Percentiles rank a stretch among this genome's conserved stretches.
These are phyloP conservation scores for Oenanthe oenanthe DNA, from an alignment of 2,113 vertebrate species.

Conservation along the genomic window DNA sequence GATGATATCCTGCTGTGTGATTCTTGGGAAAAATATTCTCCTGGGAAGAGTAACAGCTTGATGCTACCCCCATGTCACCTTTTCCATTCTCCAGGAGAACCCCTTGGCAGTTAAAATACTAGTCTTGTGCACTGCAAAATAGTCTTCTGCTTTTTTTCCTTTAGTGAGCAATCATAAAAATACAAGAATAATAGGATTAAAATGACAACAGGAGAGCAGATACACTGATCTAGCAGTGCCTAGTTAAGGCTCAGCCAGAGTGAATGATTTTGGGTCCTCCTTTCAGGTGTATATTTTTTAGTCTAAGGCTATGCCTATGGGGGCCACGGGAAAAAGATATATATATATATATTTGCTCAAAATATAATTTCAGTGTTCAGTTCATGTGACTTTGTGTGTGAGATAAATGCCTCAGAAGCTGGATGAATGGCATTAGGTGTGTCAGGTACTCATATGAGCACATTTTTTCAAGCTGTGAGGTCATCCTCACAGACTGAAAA, in stretches of 20 bases:
- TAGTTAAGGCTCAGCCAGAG: not conserved
- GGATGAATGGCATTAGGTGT: not conserved
- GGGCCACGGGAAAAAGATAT: not conserved
- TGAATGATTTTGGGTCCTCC: not conserved
- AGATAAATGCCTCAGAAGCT: not conserved
- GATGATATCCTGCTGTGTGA: not conserved
- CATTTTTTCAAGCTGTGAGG: not conserved
- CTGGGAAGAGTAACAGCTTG: not conserved
- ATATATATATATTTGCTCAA: not conserved
- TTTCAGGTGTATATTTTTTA: not conserved
- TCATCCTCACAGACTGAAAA: not conserved
- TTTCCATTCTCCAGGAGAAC: not conserved
- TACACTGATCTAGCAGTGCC: not conserved
- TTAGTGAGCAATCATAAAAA: not conserved
- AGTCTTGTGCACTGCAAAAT: not conserved
- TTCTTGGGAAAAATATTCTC: not conserved
- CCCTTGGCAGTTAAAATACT: not conserved
- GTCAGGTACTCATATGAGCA: not conserved
- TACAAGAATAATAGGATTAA: not conserved
- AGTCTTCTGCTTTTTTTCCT: not conserved
- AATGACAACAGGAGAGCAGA: not conserved
- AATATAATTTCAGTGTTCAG: not conserved
- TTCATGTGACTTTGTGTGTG: not conserved
- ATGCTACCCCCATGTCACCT: not conserved
- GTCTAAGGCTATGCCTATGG: not conserved